Percentiles rank a stretch among this genome's conserved stretches.
Conservation (phyloP, 2,888 invertebrate species). For the Spisula subtruncata region DNA sequence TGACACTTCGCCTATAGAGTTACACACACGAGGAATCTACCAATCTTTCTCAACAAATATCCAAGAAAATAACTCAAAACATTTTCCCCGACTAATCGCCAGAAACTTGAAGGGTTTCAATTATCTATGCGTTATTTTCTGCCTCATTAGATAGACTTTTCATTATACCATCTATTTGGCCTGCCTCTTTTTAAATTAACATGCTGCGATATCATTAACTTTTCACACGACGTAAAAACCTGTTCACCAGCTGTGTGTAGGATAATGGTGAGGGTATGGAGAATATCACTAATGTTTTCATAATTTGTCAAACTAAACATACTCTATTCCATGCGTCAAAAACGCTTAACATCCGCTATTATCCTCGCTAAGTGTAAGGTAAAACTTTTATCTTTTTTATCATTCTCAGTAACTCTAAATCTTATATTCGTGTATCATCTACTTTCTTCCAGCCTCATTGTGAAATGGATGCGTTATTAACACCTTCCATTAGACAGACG, state of each 20-base stretch:
- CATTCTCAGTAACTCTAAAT: no score
- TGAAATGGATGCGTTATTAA: no score
- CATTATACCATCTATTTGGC: slow-evolving; percentile 20
- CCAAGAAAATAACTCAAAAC: not conserved
- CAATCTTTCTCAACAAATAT: not conserved
- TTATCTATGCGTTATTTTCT: slow-evolving; percentile 29
- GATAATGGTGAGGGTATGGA: not conserved
- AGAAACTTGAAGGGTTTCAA: slow-evolving; percentile 10
- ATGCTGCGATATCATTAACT: slow-evolving; percentile 14
- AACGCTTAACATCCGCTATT: not conserved
- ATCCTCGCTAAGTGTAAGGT: not conserved
- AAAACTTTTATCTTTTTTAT: not conserved
- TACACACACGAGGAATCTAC: not conserved
- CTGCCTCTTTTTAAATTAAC: slow-evolving; percentile 11
- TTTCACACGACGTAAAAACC: slow-evolving; percentile 13
- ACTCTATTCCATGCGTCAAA: not conserved
- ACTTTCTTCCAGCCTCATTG: no score
- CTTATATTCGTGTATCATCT: no score
- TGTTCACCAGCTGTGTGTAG: not conserved
- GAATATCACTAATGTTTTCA: not conserved
- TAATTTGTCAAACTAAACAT: not conserved
- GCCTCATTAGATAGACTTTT: slow-evolving; percentile 26
- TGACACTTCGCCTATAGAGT: not conserved
- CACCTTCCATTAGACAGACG: no score
- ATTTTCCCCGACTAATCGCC: not conserved